Evolutionary conservation across 2,113 vertebrate genomes (phyloP).

Genomic region (Labrus mixtus): DNA sequence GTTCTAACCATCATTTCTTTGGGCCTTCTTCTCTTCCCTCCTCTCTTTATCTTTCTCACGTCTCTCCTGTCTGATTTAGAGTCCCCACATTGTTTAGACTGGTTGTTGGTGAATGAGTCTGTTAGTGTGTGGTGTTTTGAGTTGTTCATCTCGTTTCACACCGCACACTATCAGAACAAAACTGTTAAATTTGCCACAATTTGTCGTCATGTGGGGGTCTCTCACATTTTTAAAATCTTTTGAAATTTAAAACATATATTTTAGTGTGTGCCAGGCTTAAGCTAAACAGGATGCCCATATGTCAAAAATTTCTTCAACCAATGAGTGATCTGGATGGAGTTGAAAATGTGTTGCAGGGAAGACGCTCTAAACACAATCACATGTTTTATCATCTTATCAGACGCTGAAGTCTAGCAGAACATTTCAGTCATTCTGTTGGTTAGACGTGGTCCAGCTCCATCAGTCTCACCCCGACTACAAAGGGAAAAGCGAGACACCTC

Average conservation of each 20-base stretch:
- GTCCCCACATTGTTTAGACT: neutral
- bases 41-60: neutral
- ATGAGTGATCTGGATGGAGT: neutral
- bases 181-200: too few species aligned
- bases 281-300: too few species aligned
- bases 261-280: too few species aligned
- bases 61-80: neutral
- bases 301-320: neutral
- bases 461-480: neutral
- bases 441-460: constrained; percentile 11
- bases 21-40: neutral
- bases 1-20: neutral
- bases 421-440: neutral
- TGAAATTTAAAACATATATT: too few species aligned
- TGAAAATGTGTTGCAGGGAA: too few species aligned
- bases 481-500: neutral
- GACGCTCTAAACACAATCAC: neutral
- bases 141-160: too few species aligned
- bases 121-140: too few species aligned
- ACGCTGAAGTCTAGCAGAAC: neutral
- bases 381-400: neutral
- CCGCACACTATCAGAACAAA: too few species aligned
- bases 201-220: too few species aligned
- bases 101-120: too few species aligned
- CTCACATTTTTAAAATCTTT: too few species aligned